These are phyloP conservation scores for Hippopotamus amphibius DNA, from an alignment of 2,113 vertebrate genomes.

Conservation along the genomic window DNA sequence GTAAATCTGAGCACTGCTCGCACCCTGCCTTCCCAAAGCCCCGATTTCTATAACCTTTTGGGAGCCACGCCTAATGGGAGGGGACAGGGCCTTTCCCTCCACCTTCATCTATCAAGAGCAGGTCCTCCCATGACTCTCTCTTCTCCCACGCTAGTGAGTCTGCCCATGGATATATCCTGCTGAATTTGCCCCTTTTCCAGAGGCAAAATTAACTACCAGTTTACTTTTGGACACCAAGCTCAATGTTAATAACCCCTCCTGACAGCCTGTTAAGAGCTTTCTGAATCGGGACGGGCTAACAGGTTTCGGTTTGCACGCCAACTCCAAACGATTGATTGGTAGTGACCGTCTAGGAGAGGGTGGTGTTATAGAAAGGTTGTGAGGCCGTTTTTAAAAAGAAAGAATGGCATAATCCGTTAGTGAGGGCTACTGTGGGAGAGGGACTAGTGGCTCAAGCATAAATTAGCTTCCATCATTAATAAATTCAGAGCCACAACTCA, in stretches of 20 bases:
- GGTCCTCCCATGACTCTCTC: neutral
- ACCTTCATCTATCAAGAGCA: neutral
- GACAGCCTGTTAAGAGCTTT: slow-evolving; percentile 42
- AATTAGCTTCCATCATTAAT: slow-evolving; percentile 26
- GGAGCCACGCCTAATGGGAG: neutral
- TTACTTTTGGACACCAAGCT: slow-evolving; percentile 45
- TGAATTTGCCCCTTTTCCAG: slow-evolving; percentile 3
- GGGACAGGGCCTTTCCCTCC: neutral
- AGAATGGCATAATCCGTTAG: neutral
- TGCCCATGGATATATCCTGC: neutral
- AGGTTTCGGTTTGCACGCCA: neutral
- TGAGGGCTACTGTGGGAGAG: neutral
- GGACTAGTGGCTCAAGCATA: neutral
- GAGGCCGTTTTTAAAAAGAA: neutral
- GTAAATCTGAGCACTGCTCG: neutral
- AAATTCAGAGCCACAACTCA: slow-evolving; percentile 11
- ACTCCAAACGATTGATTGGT: slow-evolving; percentile 29
- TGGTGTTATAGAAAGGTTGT: neutral
- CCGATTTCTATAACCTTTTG: neutral
- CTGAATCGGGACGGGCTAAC: neutral
- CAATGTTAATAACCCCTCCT: slow-evolving; percentile 57
- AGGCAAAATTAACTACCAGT: slow-evolving; percentile 62
- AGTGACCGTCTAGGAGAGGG: neutral
- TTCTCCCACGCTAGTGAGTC: neutral
- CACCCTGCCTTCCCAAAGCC: neutral